A percentile compares a stretch with the other conserved stretches of the same genome.
Evolutionary conservation across 1,140 invertebrate genomes (phyloP).

Genomic region (Elymnias hypermnestra): DNA sequence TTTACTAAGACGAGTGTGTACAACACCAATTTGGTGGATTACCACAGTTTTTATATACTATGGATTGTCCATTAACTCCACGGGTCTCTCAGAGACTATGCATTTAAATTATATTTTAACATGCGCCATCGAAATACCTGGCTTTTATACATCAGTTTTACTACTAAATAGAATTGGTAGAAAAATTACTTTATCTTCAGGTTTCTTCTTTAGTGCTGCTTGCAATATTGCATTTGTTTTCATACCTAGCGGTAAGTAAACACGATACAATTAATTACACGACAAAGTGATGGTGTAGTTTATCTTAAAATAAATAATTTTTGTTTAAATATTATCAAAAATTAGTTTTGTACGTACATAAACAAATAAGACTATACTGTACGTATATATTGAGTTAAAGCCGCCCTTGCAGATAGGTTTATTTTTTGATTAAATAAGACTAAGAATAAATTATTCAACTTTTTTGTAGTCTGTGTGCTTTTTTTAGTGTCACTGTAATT

Average conservation of each 20-base stretch:
- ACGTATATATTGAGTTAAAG: too few species aligned
- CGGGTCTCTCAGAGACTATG: conserved; percentile 82
- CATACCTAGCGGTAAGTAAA: conserved; percentile 47
- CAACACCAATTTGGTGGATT: conserved; percentile 84
- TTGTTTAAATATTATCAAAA: too few species aligned
- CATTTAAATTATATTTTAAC: conserved; percentile 85
- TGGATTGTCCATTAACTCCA: conserved; percentile 87
- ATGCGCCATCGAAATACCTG: conserved; percentile 83
- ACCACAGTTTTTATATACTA: conserved; percentile 87
- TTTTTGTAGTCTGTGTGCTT: too few species aligned
- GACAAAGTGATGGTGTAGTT: too few species aligned
- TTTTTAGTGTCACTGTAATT: too few species aligned
- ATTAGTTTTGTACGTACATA: too few species aligned
- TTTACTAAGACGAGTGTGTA: conserved; percentile 79
- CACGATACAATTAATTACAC: too few species aligned
- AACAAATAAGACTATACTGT: too few species aligned
- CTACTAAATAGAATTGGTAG: conserved; percentile 80
- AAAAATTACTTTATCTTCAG: conserved; percentile 75
- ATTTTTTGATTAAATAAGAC: too few species aligned
- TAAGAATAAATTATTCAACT: too few species aligned
- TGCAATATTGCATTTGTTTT: conserved; percentile 65
- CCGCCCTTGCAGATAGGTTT: too few species aligned
- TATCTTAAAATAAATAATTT: too few species aligned
- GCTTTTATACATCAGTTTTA: conserved; percentile 79
- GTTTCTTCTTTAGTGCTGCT: conserved; percentile 78